Base-by-base conservation (phyloP, 92 coral and sea anemone species). In the Montipora capitata region DNA sequence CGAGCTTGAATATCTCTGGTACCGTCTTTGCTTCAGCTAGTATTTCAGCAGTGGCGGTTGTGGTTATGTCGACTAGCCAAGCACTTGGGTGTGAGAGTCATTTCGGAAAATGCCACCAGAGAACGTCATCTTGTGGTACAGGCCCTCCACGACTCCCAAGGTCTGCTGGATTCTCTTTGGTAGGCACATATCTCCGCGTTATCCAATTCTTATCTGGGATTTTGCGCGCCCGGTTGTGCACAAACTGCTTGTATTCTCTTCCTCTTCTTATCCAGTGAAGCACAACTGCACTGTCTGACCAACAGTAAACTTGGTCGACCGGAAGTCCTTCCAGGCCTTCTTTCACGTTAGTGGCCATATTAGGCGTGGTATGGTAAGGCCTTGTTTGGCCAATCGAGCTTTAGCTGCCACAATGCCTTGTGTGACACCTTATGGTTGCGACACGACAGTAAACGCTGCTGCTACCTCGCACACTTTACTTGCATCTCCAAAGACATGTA, bases 161-260 rank as follows among this genome's bases (percentile, higher is more conserved):
- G 58, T 83, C 86, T 15, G 89, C 89, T 7, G 93, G 86, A 52
- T 89, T 89, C 14, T 84, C 82, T 42, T 57, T 78, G n/a, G 86
- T 84, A 12, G 85, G 76, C 4, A 90, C 76, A 3, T 85, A 69
- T 41, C 86, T 72, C 90, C 90, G 79, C 69, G 43, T 72, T 27
- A 90, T 83, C 6, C 0, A 56, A 5, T 70, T 54, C 74, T 73
- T 78, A 6, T 76, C 43, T 70, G 52, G 86, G 67, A 90, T 74
- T 74, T 90, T 90, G 7, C 5, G 51, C 7, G 9, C 9, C 7
- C 51, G 9, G 51, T 45, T 45, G 51, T 45, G 13, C 10, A 79
- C 87, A 66, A 90, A 85, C 42, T 90, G 90, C 38, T 71, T 70
- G 61, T 83, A 89, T 35, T 82, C 92, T 61, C 92, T 10, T 58